Conservation (phyloP, 2,113 vertebrate genomes). For the Albula goreensis region DNA sequence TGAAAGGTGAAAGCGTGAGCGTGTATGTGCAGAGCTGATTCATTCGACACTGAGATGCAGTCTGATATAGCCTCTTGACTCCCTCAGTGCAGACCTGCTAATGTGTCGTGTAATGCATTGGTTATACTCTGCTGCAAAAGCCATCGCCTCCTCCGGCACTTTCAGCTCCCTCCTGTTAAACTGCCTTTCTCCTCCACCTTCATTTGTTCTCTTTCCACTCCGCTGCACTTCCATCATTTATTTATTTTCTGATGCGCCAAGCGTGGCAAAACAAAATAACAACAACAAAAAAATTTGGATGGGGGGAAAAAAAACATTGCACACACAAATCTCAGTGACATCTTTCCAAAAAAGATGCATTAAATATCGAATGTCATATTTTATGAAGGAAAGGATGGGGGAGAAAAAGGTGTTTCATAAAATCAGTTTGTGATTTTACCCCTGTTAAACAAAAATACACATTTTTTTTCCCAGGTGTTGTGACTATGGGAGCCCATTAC, state of each 20-base stretch:
- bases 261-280: constrained; percentile 63
- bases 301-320: neutral
- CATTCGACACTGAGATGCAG: constrained; percentile 59
- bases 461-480: constrained; percentile 64
- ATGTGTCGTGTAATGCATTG: constrained; percentile 78
- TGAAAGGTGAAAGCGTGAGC: constrained; percentile 54
- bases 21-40: constrained; percentile 68
- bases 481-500: constrained; percentile 69
- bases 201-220: constrained; percentile 75
- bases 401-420: neutral
- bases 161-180: constrained; percentile 67
- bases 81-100: constrained; percentile 73
- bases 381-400: constrained; percentile 30
- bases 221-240: constrained; percentile 69
- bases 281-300: neutral
- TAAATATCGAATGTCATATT: constrained; percentile 40
- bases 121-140: constrained; percentile 75
- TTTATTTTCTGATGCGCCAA: constrained; percentile 73
- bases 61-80: constrained; percentile 57
- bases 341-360: constrained; percentile 26
- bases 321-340: constrained; percentile 21
- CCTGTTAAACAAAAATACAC: constrained; percentile 39
- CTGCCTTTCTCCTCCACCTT: constrained; percentile 68
- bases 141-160: constrained; percentile 62
- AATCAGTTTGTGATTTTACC: constrained; percentile 21